Percentiles rank a stretch among this genome's conserved stretches.
phyloP scores from a whole-genome alignment of 2,797 vertebrate genomes.

The Cetoscarus ocellatus region DNA sequence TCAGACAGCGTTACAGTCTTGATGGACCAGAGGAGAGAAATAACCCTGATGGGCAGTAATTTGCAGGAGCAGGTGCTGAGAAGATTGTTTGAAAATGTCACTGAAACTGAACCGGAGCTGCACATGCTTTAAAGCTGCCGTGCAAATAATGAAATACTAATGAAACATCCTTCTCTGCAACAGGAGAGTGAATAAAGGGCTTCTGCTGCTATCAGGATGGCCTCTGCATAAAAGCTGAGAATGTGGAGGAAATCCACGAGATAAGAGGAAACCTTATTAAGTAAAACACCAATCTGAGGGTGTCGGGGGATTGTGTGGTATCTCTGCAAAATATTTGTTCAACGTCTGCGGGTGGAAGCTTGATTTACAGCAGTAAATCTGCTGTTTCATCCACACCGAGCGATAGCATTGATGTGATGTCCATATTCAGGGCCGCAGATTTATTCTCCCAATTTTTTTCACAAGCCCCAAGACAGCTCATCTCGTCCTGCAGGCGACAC shows the following conservation, averaged over 20 bases:
- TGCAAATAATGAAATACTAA: not conserved
- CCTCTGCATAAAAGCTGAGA: slow-evolving; percentile 20
- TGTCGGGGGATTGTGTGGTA: slow-evolving; percentile 37
- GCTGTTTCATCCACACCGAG: slow-evolving; percentile 32
- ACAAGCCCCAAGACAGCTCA: slow-evolving; percentile 30
- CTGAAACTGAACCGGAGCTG: slow-evolving; percentile 26
- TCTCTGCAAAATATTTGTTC: slow-evolving; percentile 44
- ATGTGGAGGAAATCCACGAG: slow-evolving; percentile 50
- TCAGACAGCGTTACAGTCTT: slow-evolving; percentile 26
- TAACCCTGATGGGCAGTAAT: slow-evolving; percentile 28
- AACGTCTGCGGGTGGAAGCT: slow-evolving; percentile 35
- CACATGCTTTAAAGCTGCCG: slow-evolving; percentile 4
- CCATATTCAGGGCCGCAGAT: slow-evolving; percentile 18
- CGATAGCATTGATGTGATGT: slow-evolving; percentile 23
- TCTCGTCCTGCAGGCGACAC: slow-evolving; percentile 45
- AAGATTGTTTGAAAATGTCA: slow-evolving; percentile 43
- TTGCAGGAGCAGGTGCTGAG: slow-evolving; percentile 29
- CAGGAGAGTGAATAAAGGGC: slow-evolving; percentile 16
- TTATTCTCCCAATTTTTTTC: slow-evolving; percentile 38
- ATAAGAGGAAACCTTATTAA: slow-evolving; percentile 62
- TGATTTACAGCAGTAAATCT: slow-evolving; percentile 21
- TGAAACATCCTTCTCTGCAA: not conserved
- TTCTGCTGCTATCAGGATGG: slow-evolving; percentile 23
- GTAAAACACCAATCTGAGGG: slow-evolving; percentile 36
- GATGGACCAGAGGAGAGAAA: slow-evolving; percentile 35